Evolutionary conservation across 2,113 vertebrate species (phyloP).

Genomic region (Corythornis vintsioides): DNA sequence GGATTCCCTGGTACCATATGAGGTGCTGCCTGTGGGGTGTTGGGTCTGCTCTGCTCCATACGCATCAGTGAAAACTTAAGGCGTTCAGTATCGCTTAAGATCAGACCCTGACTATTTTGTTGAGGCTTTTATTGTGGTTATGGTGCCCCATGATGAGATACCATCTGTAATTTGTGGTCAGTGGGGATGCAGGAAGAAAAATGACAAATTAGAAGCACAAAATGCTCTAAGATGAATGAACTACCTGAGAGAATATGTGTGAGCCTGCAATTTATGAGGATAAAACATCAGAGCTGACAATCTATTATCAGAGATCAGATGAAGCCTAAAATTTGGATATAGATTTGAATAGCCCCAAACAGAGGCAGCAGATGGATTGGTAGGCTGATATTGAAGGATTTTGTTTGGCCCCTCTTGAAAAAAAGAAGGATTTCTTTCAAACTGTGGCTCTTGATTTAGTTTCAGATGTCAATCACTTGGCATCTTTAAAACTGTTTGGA

Average conservation of each 20-base stretch:
- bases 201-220: constrained; percentile 64
- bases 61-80: neutral
- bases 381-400: constrained; percentile 41
- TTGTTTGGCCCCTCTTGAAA: constrained; percentile 6
- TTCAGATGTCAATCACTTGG: constrained; percentile 56
- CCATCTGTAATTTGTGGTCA: constrained; percentile 66
- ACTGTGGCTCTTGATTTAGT: neutral
- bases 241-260: constrained; percentile 56
- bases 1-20: neutral
- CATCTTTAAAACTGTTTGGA: constrained; percentile 42
- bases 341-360: constrained; percentile 60
- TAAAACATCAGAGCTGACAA: constrained; percentile 59
- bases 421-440: constrained; percentile 49
- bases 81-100: neutral
- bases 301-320: constrained; percentile 64
- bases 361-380: constrained; percentile 30
- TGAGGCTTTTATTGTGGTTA: constrained; percentile 32
- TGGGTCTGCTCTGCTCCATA: neutral
- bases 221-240: constrained; percentile 58
- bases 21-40: neutral
- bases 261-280: constrained; percentile 64
- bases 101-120: neutral
- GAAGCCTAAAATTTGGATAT: constrained; percentile 67
- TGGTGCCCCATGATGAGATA: constrained; percentile 39
- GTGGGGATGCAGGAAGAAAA: constrained; percentile 30